phyloP scores from a whole-genome alignment of 2,797 vertebrate species.

The Threskiornis aethiopicus region DNA sequence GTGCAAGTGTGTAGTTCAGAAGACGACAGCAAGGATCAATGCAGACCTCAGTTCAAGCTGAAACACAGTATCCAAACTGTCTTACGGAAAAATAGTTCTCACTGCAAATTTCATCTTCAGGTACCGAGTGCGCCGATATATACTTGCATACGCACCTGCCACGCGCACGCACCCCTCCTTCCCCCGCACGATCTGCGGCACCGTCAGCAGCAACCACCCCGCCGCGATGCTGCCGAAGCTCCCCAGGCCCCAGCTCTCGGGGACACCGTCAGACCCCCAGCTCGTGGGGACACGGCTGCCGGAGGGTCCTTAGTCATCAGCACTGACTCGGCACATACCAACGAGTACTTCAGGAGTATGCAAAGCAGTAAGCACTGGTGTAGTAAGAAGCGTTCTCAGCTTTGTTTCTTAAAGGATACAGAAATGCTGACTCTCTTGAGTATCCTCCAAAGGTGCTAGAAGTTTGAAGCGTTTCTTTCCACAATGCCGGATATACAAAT shows the following conservation, averaged over 20 bases:
- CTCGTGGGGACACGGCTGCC: background rate
- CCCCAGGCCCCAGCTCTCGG: background rate
- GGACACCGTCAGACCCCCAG: background rate
- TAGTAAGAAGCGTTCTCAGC: background rate
- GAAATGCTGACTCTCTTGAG: background rate
- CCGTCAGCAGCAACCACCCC: background rate
- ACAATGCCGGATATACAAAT: conserved; percentile 47
- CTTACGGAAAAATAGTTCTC: background rate
- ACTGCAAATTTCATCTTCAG: background rate
- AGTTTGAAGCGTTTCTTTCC: conserved; percentile 30
- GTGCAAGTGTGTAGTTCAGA: conserved; percentile 52
- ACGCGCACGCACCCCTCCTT: background rate
- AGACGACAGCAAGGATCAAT: background rate
- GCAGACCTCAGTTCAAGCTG: background rate
- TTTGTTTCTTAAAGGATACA: conserved; percentile 17
- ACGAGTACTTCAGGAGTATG: background rate
- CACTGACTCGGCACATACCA: background rate
- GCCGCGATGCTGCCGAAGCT: background rate
- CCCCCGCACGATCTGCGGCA: background rate
- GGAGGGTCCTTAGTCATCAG: background rate
- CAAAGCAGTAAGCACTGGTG: background rate
- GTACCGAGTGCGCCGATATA: background rate
- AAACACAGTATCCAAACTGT: background rate
- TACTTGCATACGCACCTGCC: background rate
- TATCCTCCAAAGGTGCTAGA: conserved; percentile 50